Conservation (phyloP, 2,888 invertebrate genomes). For the Antheraea yamamai region DNA sequence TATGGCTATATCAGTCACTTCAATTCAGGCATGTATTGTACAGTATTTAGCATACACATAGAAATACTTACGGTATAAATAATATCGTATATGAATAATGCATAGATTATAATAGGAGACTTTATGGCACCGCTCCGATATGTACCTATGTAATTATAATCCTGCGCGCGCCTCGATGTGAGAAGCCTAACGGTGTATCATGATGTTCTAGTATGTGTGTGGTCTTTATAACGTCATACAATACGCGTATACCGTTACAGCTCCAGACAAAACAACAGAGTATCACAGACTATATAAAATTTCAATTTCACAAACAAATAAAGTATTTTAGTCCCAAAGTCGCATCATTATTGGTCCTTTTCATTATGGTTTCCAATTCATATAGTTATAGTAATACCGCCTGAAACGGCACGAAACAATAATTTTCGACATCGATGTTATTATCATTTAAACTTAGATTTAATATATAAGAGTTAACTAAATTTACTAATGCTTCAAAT, state of each 20-base stretch:
- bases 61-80: neutral
- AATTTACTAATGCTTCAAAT: no score
- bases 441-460: no score
- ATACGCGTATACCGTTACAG: neutral
- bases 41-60: neutral
- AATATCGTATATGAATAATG: neutral
- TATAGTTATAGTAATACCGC: no score
- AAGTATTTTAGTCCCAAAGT: no score
- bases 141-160: neutral
- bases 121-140: neutral
- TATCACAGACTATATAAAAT: neutral
- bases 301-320: no score
- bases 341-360: no score
- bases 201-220: neutral
- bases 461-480: neutral
- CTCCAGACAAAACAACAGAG: neutral
- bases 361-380: no score
- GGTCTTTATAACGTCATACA: neutral
- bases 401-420: no score
- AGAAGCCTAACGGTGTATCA: neutral
- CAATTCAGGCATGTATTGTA: neutral
- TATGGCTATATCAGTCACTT: neutral
- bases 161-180: neutral
- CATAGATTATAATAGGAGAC: neutral
- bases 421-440: no score